Conservation (phyloP, 2,888 invertebrate species). For the Molanna angustata region DNA sequence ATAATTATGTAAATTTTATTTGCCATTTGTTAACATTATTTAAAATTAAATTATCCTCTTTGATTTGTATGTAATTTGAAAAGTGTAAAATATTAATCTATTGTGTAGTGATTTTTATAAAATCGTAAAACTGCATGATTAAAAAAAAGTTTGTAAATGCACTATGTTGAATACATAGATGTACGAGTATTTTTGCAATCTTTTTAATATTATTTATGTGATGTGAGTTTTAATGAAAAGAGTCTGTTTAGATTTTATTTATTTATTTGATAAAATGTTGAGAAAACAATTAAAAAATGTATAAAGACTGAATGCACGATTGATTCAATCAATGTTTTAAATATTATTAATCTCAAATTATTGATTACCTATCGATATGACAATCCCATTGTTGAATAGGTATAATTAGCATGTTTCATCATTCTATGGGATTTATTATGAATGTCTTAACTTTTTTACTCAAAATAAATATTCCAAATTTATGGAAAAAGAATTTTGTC, state of each 20-base stretch:
- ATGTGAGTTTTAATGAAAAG: constrained; percentile 15
- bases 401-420: constrained; percentile 18
- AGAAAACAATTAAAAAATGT: constrained; percentile 34
- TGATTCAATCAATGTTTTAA: constrained; percentile 27
- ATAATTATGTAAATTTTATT: background rate
- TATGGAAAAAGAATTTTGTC: background rate
- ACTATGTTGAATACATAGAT: no score
- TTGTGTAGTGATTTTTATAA: no score
- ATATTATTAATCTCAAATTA: constrained; percentile 15
- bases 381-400: no score
- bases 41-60: no score
- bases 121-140: no score
- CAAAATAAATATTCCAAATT: background rate
- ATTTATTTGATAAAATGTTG: constrained; percentile 32
- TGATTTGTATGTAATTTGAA: no score
- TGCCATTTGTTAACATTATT: no score
- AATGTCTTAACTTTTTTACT: background rate
- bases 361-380: constrained; percentile 14
- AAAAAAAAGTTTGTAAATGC: no score
- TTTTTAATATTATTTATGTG: background rate
- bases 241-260: constrained; percentile 25
- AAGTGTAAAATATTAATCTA: no score
- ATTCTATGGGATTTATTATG: background rate
- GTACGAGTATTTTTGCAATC: no score
- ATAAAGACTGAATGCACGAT: constrained; percentile 32